Base-by-base conservation (phyloP, 2,113 vertebrate genomes). In the Nothocercus julius region DNA sequence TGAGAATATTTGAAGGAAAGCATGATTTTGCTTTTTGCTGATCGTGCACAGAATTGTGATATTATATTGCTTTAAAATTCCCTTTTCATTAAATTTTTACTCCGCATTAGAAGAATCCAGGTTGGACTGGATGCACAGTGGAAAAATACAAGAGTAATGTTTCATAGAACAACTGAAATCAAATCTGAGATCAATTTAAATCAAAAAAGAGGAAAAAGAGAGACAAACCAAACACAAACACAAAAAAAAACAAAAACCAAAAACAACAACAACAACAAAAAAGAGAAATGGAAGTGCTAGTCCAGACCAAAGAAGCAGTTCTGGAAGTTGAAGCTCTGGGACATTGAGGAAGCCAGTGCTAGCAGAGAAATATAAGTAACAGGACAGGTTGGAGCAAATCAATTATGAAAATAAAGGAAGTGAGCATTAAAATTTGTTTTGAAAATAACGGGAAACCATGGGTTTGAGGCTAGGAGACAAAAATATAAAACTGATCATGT, bases 141-240 rank as follows among this genome's bases (percentile, higher is more conserved):
- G 82, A 86, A 92, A 95, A 95, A 86, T 36, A 69, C 76, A 94
- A 81, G 64, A 58, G 22, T 20, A 11, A 93, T 64, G 56, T 58
- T 87, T 59, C 18, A 25, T 74, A 85, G 88, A 83, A 66, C 8
- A 74, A 40, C 11, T 78, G 73, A 74, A 88, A 93, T 81, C 20
- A 78, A 86, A 91, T 49, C 76, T 68, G 42, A 81, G 68, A 79
- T 92, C 85, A 83, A 63, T 13, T 74, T 49, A 85, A 91, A 83
- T 74, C 73, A 68, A 92, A 73, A 70, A 2, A 7, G 40, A 56
- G 12, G 10, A 17, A 30, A 68, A 28, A 68, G 64, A 56, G 40
- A 40, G 13, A 44, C 49, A 49, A 49, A 49, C 21, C 21, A 49
- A 49, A 22, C 18, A 47, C n/a, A n/a, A 40, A 40, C 40, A 40